Conservation (phyloP, 2,113 vertebrate genomes). For the Hiodon tergisus region DNA sequence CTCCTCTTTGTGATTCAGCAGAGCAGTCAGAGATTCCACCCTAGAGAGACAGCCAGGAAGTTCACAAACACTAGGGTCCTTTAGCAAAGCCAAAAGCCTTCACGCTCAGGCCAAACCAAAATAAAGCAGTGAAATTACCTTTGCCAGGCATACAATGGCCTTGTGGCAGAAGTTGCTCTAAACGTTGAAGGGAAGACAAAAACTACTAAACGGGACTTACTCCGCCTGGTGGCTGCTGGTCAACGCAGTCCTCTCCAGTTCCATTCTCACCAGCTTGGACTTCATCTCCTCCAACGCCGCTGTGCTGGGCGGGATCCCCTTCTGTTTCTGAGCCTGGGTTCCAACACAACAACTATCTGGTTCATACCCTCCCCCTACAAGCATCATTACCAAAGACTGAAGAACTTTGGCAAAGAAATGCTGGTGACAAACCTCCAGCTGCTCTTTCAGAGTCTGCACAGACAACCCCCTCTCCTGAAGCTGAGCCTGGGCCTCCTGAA, state of each 20-base stretch:
- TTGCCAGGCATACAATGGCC: no score
- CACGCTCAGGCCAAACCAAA: no score
- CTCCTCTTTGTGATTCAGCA: constrained; percentile 65
- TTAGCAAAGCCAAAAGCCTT: no score
- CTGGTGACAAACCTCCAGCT: constrained; percentile 44
- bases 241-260: constrained; percentile 68
- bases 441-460: constrained; percentile 46
- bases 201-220: constrained; percentile 53
- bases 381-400: not conserved
- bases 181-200: no score
- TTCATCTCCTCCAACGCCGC: constrained; percentile 72
- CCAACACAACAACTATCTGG: not conserved
- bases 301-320: constrained; percentile 33
- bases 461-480: constrained; percentile 56
- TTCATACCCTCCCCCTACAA: not conserved
- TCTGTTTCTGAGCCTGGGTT: constrained; percentile 55
- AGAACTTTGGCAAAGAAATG: not conserved
- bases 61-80: not conserved
- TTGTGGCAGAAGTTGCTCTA: no score
- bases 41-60: constrained; percentile 32
- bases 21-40: constrained; percentile 50
- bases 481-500: constrained; percentile 50
- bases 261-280: constrained; percentile 64
- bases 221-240: constrained; percentile 60
- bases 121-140: no score